These are phyloP conservation scores for Atherinomorus stipes DNA, from an alignment of 2,113 vertebrate species.

Conservation along the genomic window DNA sequence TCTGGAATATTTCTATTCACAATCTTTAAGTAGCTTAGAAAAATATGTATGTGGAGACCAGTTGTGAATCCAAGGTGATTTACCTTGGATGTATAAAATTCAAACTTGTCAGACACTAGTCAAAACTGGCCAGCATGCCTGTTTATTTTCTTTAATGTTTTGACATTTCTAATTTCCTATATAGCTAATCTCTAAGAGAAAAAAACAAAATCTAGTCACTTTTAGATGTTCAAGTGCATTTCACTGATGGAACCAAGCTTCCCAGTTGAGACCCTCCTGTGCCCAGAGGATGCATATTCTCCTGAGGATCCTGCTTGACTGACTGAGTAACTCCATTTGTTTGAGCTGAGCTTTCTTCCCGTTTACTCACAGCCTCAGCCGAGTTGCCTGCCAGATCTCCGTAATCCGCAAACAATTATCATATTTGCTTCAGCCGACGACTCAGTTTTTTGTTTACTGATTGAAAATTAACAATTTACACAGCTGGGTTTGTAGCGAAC, in stretches of 20 bases:
- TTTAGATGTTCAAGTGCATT: conserved; percentile 48
- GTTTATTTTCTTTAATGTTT: neutral
- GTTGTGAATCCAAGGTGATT: too few species aligned
- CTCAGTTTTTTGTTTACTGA: conserved; percentile 79
- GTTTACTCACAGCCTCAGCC: conserved; percentile 79
- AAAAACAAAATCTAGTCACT: conserved; percentile 37
- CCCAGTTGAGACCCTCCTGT: conserved; percentile 46
- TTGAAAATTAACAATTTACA: conserved; percentile 82
- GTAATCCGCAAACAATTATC: conserved; percentile 84
- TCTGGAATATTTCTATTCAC: too few species aligned
- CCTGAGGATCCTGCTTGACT: conserved; percentile 52
- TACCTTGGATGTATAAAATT: too few species aligned
- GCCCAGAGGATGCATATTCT: conserved; percentile 48
- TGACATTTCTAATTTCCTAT: conserved; percentile 12
- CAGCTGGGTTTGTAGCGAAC: conserved; percentile 79
- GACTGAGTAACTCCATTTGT: conserved; percentile 74
- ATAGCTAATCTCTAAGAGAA: neutral
- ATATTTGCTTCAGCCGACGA: conserved; percentile 80
- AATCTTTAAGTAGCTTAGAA: too few species aligned
- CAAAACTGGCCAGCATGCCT: neutral
- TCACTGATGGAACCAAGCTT: conserved; percentile 52
- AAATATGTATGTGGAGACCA: too few species aligned
- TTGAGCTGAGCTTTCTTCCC: conserved; percentile 77
- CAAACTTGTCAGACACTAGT: too few species aligned
- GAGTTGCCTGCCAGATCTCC: conserved; percentile 76